A percentile compares a stretch with the other conserved stretches of the same genome.
Conservation (phyloP, 2,113 vertebrate species). For the Oncorhynchus tshawytscha region DNA sequence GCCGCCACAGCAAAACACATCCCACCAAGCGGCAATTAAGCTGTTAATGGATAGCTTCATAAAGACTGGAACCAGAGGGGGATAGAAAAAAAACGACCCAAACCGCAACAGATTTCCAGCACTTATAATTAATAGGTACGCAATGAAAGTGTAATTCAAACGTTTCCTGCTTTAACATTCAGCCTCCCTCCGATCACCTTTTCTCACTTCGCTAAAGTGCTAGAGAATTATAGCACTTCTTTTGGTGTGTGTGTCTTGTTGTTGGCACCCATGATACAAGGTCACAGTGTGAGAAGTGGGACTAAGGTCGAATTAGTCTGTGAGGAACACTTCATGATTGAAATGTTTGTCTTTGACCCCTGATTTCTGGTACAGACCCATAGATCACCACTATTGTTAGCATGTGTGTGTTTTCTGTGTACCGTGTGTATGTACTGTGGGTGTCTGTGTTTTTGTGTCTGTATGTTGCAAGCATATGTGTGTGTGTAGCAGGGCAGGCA, state of each 20-base stretch:
- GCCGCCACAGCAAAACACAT: slow-evolving; percentile 46
- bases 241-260: background rate
- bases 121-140: slow-evolving; percentile 65
- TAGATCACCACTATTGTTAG: background rate
- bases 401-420: background rate
- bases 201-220: slow-evolving; percentile 37
- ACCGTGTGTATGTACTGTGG: slow-evolving; percentile 1
- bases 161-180: slow-evolving; percentile 18
- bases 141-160: slow-evolving; percentile 60
- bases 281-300: background rate
- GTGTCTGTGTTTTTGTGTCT: slow-evolving; percentile 6
- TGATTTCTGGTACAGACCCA: background rate
- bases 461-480: slow-evolving; percentile 1
- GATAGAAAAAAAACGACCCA: slow-evolving; percentile 18
- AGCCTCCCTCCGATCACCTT: slow-evolving; percentile 17
- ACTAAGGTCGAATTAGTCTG: too few species aligned
- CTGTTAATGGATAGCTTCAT: slow-evolving; percentile 63
- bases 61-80: slow-evolving; percentile 24
- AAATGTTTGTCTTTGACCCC: background rate
- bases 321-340: background rate
- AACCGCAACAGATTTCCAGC: slow-evolving; percentile 62
- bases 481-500: background rate
- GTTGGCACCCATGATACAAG: slow-evolving; percentile 31
- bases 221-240: slow-evolving; percentile 28
- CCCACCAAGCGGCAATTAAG: slow-evolving; percentile 60